Evolutionary conservation across 2,888 invertebrate species (phyloP), one percentile per base, ranked within the genome.

Genomic region (Napeogenes sylphis): DNA sequence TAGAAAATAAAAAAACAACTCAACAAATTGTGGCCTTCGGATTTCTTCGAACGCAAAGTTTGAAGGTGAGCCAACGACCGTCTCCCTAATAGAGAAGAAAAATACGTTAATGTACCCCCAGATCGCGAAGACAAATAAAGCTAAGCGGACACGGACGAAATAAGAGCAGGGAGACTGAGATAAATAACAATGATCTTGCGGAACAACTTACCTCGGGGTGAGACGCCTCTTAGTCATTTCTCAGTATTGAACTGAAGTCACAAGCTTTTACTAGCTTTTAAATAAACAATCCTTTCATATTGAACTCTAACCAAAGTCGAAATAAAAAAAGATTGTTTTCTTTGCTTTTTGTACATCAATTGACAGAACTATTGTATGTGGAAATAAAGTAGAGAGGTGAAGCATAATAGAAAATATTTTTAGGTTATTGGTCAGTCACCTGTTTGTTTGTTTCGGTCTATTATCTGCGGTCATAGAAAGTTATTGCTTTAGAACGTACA

Each of bases 61-160:
- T 84, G 87, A 83, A 90, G 88, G 88, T 90, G 83, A 87, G 82
- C 78, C 81, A 80, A 73, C 81, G 83, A 85, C 86, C 82, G 85
- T 84, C 85, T 81, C 81, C 82, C 85, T 90, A 90, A 90, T 89
- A 89, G 85, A 87, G 85, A 90, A 90, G 89, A 90, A 90, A 90
- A 90, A 90, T 90, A 90, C 90, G 88, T 87, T 89, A 90, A 90
- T 90, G 85, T 90, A 90, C 86, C 87, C 86, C 83, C 84, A 83
- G 87, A 89, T 85, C 83, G 83, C 82, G 75, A 90, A 90, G 88
- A 90, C 88, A 90, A 90, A 90, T 87, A 90, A 90, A 89, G 82
- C 75, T 81, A 81, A 79, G 81, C 83, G 82, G 84, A 86, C 86
- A 85, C 81, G 86, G 82, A 80, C 82, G 84, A 87, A 88, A 89